Evolutionary conservation across 2,113 vertebrate species (phyloP).

Genomic region (Notiomystis cincta): DNA sequence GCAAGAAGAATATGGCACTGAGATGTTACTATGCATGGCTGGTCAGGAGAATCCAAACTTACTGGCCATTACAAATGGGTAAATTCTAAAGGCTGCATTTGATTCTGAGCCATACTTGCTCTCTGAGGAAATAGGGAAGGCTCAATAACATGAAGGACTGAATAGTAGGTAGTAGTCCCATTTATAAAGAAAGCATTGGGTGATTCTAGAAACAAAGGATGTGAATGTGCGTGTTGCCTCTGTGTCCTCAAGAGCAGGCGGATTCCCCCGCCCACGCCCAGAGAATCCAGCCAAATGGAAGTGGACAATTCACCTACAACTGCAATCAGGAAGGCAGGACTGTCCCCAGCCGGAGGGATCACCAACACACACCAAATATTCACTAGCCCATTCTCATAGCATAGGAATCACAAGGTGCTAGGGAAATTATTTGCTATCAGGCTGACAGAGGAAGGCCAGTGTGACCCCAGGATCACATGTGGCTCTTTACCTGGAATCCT

Average conservation of each 20-base stretch:
- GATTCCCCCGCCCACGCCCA: fast-evolving
- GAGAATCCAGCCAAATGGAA: not conserved
- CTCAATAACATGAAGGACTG: not conserved
- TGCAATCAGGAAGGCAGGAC: not conserved
- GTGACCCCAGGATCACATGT: not conserved
- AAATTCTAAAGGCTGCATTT: slow-evolving; percentile 4
- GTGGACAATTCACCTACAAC: not conserved
- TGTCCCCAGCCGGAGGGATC: not conserved
- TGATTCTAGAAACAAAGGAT: not conserved
- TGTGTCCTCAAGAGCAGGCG: not conserved
- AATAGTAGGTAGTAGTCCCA: not conserved
- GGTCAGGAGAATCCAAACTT: not conserved
- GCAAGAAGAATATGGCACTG: slow-evolving; percentile 13
- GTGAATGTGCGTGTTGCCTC: not conserved
- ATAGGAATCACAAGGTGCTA: not conserved
- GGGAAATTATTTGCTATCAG: not conserved
- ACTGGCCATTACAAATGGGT: not conserved
- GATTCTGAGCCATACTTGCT: not conserved
- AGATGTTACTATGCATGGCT: not conserved
- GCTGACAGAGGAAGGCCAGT: not conserved
- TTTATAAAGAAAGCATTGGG: not conserved
- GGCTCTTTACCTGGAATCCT: not conserved
- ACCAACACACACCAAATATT: not conserved
- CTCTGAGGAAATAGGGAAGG: not conserved
- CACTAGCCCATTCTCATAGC: not conserved